Conservation (phyloP, 2,797 vertebrate species). For the Crax fasciolata region DNA sequence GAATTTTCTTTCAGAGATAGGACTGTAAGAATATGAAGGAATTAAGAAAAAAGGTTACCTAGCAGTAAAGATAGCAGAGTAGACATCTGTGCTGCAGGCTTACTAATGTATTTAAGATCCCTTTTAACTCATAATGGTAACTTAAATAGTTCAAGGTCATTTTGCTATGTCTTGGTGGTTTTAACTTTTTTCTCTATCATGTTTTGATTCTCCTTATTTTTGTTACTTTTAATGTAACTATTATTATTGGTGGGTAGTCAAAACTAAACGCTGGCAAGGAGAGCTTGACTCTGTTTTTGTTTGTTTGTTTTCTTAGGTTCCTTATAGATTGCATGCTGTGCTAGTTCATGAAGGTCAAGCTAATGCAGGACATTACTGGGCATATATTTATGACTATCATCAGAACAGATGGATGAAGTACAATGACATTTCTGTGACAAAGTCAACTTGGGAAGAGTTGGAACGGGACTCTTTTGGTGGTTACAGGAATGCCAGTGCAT, state of each 20-base stretch:
- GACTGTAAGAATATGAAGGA: background rate
- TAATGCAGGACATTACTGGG: conserved; percentile 99
- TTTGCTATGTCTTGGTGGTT: background rate
- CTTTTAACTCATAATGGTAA: background rate
- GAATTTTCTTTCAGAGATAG: background rate
- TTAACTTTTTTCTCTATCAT: background rate
- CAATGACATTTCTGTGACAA: conserved; percentile 97
- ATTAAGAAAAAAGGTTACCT: background rate
- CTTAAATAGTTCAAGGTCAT: background rate
- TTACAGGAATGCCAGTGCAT: conserved; percentile 97
- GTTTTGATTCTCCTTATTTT: background rate
- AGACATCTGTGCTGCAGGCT: background rate
- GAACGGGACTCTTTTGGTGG: conserved; percentile 98
- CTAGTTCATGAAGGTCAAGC: conserved; percentile 98
- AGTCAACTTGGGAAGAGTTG: conserved; percentile 98
- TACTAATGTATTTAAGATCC: background rate
- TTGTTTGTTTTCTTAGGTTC: conserved; percentile 86
- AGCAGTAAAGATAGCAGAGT: background rate
- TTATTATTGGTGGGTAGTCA: background rate
- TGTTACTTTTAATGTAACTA: background rate
- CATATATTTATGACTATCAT: conserved; percentile 95
- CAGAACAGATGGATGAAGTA: conserved; percentile 99
- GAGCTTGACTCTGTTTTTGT: background rate
- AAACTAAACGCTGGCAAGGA: background rate
- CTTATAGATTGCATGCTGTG: conserved; percentile 96